phyloP scores from a whole-genome alignment of 1,140 invertebrate genomes.

The Charaxes varanes region DNA sequence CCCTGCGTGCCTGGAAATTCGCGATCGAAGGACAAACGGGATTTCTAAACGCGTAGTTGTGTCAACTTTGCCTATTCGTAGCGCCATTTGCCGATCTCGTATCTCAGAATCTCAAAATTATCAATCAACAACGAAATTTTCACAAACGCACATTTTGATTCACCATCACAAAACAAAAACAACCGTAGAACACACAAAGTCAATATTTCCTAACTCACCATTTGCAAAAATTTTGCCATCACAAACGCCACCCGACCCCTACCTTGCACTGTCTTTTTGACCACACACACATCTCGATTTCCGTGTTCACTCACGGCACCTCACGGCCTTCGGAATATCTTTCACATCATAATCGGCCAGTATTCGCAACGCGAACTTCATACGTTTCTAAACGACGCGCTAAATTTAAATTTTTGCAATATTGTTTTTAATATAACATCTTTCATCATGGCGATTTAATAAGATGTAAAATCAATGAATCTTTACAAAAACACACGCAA shows the following conservation, averaged over 20 bases:
- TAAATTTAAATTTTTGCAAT: slow-evolving; percentile 67
- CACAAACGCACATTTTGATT: slow-evolving; percentile 52
- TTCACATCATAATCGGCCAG: slow-evolving; percentile 73
- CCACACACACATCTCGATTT: slow-evolving; percentile 75
- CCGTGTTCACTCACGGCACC: slow-evolving; percentile 75
- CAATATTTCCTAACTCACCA: slow-evolving; percentile 74
- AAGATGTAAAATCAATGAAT: too few species aligned
- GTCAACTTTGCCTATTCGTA: slow-evolving; percentile 72
- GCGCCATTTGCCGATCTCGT: slow-evolving; percentile 73
- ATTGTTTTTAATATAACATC: too few species aligned
- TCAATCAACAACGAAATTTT: slow-evolving; percentile 65
- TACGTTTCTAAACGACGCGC: slow-evolving; percentile 57
- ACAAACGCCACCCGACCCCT: slow-evolving; percentile 75
- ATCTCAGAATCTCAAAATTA: slow-evolving; percentile 67
- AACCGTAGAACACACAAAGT: slow-evolving; percentile 50
- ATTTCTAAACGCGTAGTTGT: slow-evolving; percentile 74
- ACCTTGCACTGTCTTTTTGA: slow-evolving; percentile 75
- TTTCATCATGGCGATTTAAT: too few species aligned
- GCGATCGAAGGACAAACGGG: slow-evolving; percentile 56
- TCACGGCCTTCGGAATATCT: slow-evolving; percentile 75
- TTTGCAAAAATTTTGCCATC: slow-evolving; percentile 75
- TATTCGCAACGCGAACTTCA: slow-evolving; percentile 74
- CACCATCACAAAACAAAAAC: slow-evolving; percentile 59
- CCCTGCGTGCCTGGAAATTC: slow-evolving; percentile 60
- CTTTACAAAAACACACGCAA: too few species aligned